Conservation (phyloP, 2,888 invertebrate genomes). For the Metellina segmentata region DNA sequence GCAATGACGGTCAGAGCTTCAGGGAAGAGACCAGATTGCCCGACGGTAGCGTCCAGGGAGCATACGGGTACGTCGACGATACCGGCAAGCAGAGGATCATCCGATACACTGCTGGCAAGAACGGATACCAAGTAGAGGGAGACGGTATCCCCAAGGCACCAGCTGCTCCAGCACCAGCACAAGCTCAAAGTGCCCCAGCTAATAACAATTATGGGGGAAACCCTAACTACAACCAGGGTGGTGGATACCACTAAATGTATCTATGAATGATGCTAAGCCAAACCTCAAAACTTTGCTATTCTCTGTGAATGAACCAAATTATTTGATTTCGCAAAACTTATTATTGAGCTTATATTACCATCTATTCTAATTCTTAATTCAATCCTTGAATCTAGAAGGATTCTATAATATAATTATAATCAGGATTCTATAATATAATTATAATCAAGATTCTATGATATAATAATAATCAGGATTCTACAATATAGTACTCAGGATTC, state of each 20-base stretch:
- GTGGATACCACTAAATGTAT: background rate
- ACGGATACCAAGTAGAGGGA: conserved; percentile 77
- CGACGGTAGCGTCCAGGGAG: conserved; percentile 77
- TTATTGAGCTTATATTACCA: too few relatives aligned
- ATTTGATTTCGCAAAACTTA: too few relatives aligned
- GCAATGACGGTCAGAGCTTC: conserved; percentile 76
- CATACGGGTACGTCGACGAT: conserved; percentile 77
- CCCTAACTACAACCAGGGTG: conserved; percentile 38
- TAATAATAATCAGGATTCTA: too few relatives aligned
- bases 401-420: too few relatives aligned
- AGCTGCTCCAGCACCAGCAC: conserved; percentile 42
- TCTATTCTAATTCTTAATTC: too few relatives aligned
- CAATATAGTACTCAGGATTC: too few relatives aligned
- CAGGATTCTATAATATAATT: too few relatives aligned
- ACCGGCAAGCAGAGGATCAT: conserved; percentile 76
- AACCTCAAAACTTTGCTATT: too few relatives aligned
- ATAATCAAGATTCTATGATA: too few relatives aligned
- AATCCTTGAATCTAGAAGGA: too few relatives aligned
- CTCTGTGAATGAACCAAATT: too few relatives aligned
- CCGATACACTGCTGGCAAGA: conserved; percentile 78
- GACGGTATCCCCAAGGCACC: conserved; percentile 69
- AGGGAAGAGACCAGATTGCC: conserved; percentile 77
- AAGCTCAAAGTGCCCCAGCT: conserved; percentile 9
- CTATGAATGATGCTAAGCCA: too few relatives aligned
- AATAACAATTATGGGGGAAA: conserved; percentile 8